Evolutionary conservation across 2,888 invertebrate genomes (phyloP).

Genomic region (Asteroscopus sphinx): DNA sequence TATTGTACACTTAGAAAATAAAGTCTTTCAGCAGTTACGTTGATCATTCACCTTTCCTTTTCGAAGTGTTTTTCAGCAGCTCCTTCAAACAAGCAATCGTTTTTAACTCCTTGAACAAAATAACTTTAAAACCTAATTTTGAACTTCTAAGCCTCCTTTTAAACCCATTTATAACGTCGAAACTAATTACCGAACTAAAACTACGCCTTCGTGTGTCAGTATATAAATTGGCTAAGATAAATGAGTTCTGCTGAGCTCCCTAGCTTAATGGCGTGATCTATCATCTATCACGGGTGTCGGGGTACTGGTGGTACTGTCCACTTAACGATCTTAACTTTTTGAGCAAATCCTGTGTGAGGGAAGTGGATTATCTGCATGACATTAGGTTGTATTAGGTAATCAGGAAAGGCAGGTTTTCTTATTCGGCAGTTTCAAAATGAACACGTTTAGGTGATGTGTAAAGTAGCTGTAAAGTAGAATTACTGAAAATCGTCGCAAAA

Average conservation of each 20-base stretch:
- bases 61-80: too few relatives aligned
- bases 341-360: conserved; percentile 10
- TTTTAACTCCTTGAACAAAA: conserved; percentile 11
- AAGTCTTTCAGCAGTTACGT: too few relatives aligned
- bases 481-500: too few relatives aligned
- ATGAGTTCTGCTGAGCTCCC: conserved; percentile 50
- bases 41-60: too few relatives aligned
- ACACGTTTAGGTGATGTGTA: too few relatives aligned
- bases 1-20: too few relatives aligned
- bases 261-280: conserved; percentile 59
- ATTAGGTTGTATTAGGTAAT: background rate
- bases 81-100: conserved; percentile 8
- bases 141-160: conserved; percentile 49
- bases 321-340: conserved; percentile 47
- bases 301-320: conserved; percentile 40
- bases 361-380: conserved; percentile 34
- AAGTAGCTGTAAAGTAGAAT: too few relatives aligned
- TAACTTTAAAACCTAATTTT: conserved; percentile 50
- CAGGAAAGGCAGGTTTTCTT: background rate
- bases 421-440: too few relatives aligned
- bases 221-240: conserved; percentile 62
- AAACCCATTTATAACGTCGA: conserved; percentile 55
- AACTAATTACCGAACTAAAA: conserved; percentile 56
- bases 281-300: conserved; percentile 52
- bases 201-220: conserved; percentile 52